A percentile compares a stretch with the other conserved stretches of the same genome.
phyloP scores from a whole-genome alignment of 2,888 invertebrate species.

The Cerastis rubricosa region DNA sequence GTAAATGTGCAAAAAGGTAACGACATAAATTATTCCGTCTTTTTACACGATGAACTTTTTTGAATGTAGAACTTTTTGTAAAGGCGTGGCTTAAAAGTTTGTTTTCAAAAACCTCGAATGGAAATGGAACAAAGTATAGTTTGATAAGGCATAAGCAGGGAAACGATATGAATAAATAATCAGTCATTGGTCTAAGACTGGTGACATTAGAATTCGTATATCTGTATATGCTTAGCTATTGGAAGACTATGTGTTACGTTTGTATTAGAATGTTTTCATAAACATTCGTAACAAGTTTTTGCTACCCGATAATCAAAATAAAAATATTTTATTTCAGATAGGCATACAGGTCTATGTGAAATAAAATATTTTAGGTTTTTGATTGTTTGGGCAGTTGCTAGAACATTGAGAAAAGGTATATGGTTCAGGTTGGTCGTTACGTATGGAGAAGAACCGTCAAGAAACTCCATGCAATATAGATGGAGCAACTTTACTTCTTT shows the following conservation, averaged over 20 bases:
- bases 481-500: neutral
- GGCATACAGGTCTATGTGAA: no score
- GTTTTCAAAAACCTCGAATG: neutral
- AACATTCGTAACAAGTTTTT: neutral
- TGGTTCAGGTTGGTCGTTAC: neutral
- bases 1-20: conserved; percentile 23
- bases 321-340: neutral
- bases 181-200: neutral
- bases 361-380: no score
- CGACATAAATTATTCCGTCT: conserved; percentile 25
- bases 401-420: neutral
- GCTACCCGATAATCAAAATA: no score
- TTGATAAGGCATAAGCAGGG: neutral
- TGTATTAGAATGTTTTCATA: neutral
- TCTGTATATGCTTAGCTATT: neutral
- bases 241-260: neutral
- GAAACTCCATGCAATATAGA: neutral
- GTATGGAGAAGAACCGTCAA: neutral
- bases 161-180: neutral
- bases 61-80: conserved; percentile 2
- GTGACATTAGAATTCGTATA: neutral
- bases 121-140: neutral
- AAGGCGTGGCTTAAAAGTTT: neutral
- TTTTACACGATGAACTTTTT: conserved; percentile 14
- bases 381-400: neutral